phyloP scores from a whole-genome alignment of 2,888 invertebrate genomes.

The Teleiodes luculella region DNA sequence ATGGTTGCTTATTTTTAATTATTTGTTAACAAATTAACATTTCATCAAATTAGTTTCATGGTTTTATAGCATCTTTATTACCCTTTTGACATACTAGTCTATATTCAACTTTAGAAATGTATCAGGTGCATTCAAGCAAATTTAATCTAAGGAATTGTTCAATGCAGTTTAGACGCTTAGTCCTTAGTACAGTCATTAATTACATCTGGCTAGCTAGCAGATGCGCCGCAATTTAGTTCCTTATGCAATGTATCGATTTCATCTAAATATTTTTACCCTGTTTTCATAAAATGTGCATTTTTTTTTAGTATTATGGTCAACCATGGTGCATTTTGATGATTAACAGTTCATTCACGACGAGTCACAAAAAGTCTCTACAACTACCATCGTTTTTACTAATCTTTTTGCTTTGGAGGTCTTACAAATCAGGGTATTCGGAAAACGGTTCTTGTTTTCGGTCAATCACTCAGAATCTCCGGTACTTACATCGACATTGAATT shows the following conservation, averaged over 20 bases:
- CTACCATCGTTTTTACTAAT: constrained; percentile 5
- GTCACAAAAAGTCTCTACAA: neutral
- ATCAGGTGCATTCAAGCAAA: constrained; percentile 43
- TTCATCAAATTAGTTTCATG: constrained; percentile 4
- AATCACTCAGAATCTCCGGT: constrained; percentile 27
- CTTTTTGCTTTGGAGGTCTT: constrained; percentile 12
- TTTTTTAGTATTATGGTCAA: neutral
- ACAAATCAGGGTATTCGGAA: constrained; percentile 26
- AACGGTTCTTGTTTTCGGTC: constrained; percentile 27
- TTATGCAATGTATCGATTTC: neutral
- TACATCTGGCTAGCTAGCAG: constrained; percentile 23
- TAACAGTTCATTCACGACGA: constrained; percentile 9
- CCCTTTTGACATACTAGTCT: constrained; percentile 7
- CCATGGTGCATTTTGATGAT: neutral
- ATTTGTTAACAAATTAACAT: neutral
- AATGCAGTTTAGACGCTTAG: constrained; percentile 28
- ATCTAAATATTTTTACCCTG: neutral
- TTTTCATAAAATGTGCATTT: no score
- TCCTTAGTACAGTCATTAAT: constrained; percentile 34
- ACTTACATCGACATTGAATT: no score
- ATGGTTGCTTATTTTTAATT: neutral
- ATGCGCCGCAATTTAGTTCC: neutral
- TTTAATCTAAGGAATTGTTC: constrained; percentile 48
- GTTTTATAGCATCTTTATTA: constrained; percentile 4
- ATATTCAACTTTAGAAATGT: no score